Conservation (phyloP, 2,888 invertebrate species). For the Dorcus hopei region DNA sequence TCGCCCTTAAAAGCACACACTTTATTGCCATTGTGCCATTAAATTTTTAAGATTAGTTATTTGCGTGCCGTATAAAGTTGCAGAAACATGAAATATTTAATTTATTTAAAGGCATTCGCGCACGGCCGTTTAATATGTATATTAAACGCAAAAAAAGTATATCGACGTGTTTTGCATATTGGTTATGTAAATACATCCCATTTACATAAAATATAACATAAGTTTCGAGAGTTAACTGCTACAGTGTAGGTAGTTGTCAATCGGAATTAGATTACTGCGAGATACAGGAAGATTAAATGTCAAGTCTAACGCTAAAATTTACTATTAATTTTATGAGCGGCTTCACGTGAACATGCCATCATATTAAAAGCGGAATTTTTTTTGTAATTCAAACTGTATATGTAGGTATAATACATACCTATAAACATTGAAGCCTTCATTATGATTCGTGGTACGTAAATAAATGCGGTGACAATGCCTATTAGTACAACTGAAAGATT, state of each 20-base stretch:
- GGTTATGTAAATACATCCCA: conserved; percentile 20
- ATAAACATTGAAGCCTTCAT: too few species aligned
- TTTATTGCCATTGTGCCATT: too few species aligned
- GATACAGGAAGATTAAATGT: conserved; percentile 25
- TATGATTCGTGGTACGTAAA: too few species aligned
- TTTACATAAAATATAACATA: conserved; percentile 25
- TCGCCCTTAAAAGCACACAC: too few species aligned
- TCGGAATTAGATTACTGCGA: conserved; percentile 26
- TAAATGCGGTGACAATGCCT: conserved; percentile 6
- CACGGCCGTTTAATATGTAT: conserved; percentile 10
- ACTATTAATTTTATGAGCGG: conserved; percentile 15
- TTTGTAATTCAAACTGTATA: neutral
- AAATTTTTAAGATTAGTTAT: too few species aligned
- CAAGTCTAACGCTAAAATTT: conserved; percentile 20
- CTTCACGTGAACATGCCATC: neutral
- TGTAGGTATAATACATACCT: neutral
- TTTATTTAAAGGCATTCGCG: conserved; percentile 14
- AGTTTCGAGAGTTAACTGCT: conserved; percentile 22
- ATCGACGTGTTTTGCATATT: conserved; percentile 18
- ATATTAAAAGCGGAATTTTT: neutral
- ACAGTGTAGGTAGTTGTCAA: conserved; percentile 25
- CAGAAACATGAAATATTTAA: conserved; percentile 11
- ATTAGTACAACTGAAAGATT: conserved; percentile 37
- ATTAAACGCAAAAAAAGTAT: conserved; percentile 9
- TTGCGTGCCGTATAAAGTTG: too few species aligned